These are phyloP conservation scores for Drosophila quadrilineata DNA, from an alignment of 1,140 invertebrate genomes.

Conservation along the genomic window DNA sequence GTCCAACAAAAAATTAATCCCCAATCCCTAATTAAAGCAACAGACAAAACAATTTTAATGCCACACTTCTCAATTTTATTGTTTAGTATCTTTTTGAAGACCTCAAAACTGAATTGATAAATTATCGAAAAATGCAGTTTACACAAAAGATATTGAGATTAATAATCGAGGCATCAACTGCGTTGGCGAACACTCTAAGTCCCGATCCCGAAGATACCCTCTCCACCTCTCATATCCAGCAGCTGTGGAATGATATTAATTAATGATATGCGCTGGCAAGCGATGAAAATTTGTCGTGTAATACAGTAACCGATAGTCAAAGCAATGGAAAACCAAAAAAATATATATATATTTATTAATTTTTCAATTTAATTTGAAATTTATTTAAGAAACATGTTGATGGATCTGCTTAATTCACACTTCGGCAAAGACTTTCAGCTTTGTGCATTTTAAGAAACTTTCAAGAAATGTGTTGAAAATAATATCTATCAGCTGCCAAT, in stretches of 20 bases:
- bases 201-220: not conserved
- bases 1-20: too few species aligned
- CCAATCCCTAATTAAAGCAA: slow-evolving; percentile 66
- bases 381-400: too few species aligned
- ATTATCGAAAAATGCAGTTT: slow-evolving; percentile 71
- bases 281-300: slow-evolving; percentile 50
- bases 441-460: too few species aligned
- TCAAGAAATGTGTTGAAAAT: too few species aligned
- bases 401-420: too few species aligned
- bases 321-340: not conserved
- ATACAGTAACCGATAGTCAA: too few species aligned
- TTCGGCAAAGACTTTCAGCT: too few species aligned
- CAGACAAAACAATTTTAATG: slow-evolving; percentile 69
- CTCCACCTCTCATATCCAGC: not conserved
- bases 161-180: slow-evolving; percentile 52
- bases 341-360: too few species aligned
- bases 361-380: too few species aligned
- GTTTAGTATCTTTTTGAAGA: slow-evolving; percentile 3
- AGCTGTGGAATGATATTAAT: slow-evolving; percentile 60
- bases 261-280: slow-evolving; percentile 53
- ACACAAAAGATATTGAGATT: slow-evolving; percentile 73
- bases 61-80: slow-evolving; percentile 21
- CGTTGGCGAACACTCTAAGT: slow-evolving; percentile 68
- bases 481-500: too few species aligned
- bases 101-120: slow-evolving; percentile 56